Conservation (phyloP, 2,797 vertebrate genomes). For the Lindbergichthys nudifrons region DNA sequence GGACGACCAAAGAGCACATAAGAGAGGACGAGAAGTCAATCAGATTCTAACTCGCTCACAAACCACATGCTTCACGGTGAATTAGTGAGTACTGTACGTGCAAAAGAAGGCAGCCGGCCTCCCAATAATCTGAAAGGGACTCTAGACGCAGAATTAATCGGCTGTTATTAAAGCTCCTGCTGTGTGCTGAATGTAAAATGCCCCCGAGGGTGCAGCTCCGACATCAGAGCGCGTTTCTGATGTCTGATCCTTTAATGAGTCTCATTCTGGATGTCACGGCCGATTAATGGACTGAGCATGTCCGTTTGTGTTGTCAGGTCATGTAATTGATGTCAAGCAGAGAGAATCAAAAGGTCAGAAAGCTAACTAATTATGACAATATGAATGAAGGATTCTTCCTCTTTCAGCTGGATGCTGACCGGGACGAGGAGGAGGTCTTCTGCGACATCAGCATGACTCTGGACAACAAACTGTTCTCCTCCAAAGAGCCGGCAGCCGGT, state of each 20-base stretch:
- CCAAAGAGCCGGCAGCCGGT: slow-evolving; percentile 90
- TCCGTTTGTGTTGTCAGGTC: slow-evolving; percentile 10
- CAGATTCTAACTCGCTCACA: slow-evolving; percentile 37
- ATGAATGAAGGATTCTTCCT: neutral
- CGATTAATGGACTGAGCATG: slow-evolving; percentile 1
- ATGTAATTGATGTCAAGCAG: neutral
- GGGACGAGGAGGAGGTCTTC: slow-evolving; percentile 97
- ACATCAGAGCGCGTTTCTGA: slow-evolving; percentile 20
- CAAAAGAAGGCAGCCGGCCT: slow-evolving; percentile 8
- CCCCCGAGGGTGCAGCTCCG: slow-evolving; percentile 21
- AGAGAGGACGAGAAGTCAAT: slow-evolving; percentile 37
- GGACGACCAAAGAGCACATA: slow-evolving; percentile 16
- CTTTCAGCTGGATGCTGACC: slow-evolving; percentile 92
- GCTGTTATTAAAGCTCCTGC: slow-evolving; percentile 38
- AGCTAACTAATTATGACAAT: neutral
- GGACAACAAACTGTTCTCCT: slow-evolving; percentile 94
- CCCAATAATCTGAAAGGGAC: slow-evolving; percentile 28
- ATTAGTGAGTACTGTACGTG: slow-evolving; percentile 27
- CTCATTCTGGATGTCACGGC: slow-evolving; percentile 36
- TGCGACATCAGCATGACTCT: slow-evolving; percentile 93
- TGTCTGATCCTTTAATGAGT: slow-evolving; percentile 45
- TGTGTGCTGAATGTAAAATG: slow-evolving; percentile 48
- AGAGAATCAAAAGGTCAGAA: neutral
- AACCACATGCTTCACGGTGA: slow-evolving; percentile 43
- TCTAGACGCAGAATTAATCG: slow-evolving; percentile 45